These are phyloP conservation scores for Pachymerium ferrugineum DNA, from an alignment of 2,888 invertebrate genomes.

Conservation along the genomic window DNA sequence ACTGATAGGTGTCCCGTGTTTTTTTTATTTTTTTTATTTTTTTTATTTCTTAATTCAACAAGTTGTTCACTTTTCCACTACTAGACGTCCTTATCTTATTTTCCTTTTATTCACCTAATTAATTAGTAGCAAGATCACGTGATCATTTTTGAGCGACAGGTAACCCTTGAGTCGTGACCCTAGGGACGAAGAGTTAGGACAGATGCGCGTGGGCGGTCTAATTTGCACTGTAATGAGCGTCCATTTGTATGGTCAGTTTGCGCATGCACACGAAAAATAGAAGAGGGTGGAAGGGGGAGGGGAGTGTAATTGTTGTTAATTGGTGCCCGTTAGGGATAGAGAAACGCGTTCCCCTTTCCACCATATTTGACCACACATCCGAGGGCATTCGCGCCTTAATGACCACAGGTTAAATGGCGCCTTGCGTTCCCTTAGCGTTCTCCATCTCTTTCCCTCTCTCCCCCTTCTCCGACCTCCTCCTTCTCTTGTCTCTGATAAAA, in stretches of 20 bases:
- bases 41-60: no score
- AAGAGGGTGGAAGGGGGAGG: constrained; percentile 12
- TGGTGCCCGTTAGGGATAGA: constrained; percentile 32
- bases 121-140: no score
- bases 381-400: constrained; percentile 23
- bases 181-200: constrained; percentile 1
- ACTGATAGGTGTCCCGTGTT: background rate
- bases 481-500: constrained; percentile 32
- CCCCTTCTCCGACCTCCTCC: background rate
- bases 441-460: background rate
- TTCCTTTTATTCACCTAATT: background rate
- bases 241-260: constrained; percentile 12
- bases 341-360: constrained; percentile 27
- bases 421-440: constrained; percentile 12
- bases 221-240: constrained; percentile 15
- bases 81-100: background rate
- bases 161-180: background rate
- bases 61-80: no score
- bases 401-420: constrained; percentile 31
- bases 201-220: constrained; percentile 21
- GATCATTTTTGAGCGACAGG: background rate
- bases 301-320: constrained; percentile 35
- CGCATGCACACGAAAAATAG: constrained; percentile 1
- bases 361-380: constrained; percentile 33
- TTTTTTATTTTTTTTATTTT: no score